Base-by-base conservation (phyloP, 2,888 invertebrate species). In the Polymixis lichenea region DNA sequence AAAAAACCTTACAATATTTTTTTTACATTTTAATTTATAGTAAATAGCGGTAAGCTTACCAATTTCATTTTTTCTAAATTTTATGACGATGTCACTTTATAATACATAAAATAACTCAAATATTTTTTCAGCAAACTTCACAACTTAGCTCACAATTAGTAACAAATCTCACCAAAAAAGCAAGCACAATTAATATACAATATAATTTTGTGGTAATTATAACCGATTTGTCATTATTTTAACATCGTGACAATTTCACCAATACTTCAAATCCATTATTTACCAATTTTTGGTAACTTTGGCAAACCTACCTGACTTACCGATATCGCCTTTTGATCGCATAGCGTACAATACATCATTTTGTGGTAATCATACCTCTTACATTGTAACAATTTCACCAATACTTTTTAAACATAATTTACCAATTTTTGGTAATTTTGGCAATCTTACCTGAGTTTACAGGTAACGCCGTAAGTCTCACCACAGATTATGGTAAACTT, bases 151-250 rank as follows among this genome's bases (percentile, higher is more conserved):
- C 64, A 70, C 86, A 67, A 51, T 71, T 87, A 71, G 68, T 84
- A 87, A 87, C 85, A 78, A 82, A 79, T 72, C 73, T 84, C 46
- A 84, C 80, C 83, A 83, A 86, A 72, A 84, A 83, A 80, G 75
- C 83, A 85, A 83, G 85, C 75, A 77, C 53, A 71, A 65, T 77
- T 55, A 64, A 72, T 72, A 78, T 78, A 69, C n/a, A 62, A 77
- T 77, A 62, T 32, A 56, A 72, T 77, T 72, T 72, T 56, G n/a
- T 22, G 28, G 51, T 60, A n/a, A 9, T 64, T 58, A 53, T 51
- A 78, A 55, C 77, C n/a, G 32, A 76, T 69, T 53, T 46, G 6
- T 68, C 28, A 68, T 25, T 51, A 28, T 67, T 76, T 32, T 61
- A 28, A 51, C 25, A 49, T 70, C 70, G 38, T 56, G 72, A 72